Evolutionary conservation across 2,113 vertebrate species (phyloP).

Genomic region (Picathartes gymnocephalus): DNA sequence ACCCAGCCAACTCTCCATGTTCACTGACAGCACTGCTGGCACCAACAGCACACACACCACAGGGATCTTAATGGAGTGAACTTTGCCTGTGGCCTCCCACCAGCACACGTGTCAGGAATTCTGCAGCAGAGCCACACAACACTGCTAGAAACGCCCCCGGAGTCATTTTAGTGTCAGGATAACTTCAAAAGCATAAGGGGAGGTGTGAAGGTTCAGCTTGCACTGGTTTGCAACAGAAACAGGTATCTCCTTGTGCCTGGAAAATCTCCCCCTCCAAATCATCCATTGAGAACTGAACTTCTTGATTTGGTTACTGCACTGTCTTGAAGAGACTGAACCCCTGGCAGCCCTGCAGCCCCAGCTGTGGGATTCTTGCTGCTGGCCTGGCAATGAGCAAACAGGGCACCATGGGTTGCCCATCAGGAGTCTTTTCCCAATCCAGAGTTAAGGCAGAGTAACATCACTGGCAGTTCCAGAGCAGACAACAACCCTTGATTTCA

Average conservation of each 20-base stretch:
- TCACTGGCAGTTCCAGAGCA: background rate
- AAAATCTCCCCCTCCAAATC: background rate
- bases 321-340: background rate
- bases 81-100: background rate
- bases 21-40: background rate
- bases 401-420: background rate
- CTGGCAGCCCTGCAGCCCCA: background rate
- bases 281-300: accelerated
- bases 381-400: background rate
- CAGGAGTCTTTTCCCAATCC: background rate
- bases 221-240: background rate
- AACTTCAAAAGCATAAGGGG: accelerated
- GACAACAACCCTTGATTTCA: background rate
- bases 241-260: background rate
- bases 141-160: background rate
- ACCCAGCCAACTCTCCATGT: background rate
- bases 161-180: background rate
- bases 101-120: background rate
- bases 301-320: background rate
- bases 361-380: background rate
- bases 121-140: background rate
- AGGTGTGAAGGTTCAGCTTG: background rate
- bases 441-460: background rate
- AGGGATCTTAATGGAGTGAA: background rate
- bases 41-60: background rate